Base-by-base conservation (phyloP, 2,888 invertebrate genomes). In the Meganola albula region DNA sequence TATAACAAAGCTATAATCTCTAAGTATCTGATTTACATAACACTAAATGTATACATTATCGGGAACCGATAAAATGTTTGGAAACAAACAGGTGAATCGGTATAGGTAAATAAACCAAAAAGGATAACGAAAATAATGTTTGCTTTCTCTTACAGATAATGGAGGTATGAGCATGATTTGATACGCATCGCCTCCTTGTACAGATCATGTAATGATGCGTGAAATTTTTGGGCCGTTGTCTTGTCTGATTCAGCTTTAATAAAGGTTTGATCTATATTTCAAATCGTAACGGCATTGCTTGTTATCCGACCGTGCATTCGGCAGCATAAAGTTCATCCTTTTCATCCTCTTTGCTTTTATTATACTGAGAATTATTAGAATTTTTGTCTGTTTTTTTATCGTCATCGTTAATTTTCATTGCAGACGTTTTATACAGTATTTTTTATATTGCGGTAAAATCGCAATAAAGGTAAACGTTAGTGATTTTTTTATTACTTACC, bases 201-300 rank as follows among this genome's bases (percentile, higher is more conserved):
- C 35, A 8, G 25, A 10, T 20, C 12, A 21, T 14, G 31, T 32
- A 40, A 47, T 33, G 36, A 34, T n/a, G 27, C 34, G 36, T 34
- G 28, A 34, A 25, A 38, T 26, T 36, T 31, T 37, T 34, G 10
- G 24, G 26, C 3, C 8, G n/a, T 16, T 16, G 22, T 27, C 24
- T 21, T 36, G 9, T 9, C 3, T 22, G 20, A 24, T 20, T 2
- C 10, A 21, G n/a, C n/a, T n/a, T n/a, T n/a, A n/a, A n/a, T 16
- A 16, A 6, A 4, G 6, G 16, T 5, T 5, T 16, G 16, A 4
- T 16, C 16, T 4, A 16, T 5, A 16, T 16, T 16, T 16, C 16
- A 16, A 16, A 5, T 4, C 6, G 6, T 16, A 16, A 16, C 16
- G 16, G 6, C 6, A 16, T 6, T 16, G 16, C 4, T 16, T 16